Conservation (phyloP, 2,797 vertebrate genomes). For the Anguilla pacifica region DNA sequence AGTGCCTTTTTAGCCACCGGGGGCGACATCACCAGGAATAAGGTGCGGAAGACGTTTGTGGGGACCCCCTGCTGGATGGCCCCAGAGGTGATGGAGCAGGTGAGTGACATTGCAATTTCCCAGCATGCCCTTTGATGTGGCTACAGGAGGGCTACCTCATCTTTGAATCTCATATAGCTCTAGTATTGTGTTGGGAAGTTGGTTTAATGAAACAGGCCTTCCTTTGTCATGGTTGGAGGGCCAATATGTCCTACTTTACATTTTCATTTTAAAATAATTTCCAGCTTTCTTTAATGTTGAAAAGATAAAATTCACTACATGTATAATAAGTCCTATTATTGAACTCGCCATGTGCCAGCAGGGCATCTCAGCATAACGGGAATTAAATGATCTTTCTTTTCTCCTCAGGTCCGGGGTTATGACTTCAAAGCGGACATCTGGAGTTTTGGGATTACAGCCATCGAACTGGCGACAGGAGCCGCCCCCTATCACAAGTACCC, state of each 20-base stretch:
- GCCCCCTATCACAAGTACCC: conserved; percentile 96
- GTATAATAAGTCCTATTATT: not conserved
- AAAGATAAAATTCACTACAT: not conserved
- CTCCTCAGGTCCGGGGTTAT: conserved; percentile 84
- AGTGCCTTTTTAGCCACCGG: conserved; percentile 93
- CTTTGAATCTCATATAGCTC: not conserved
- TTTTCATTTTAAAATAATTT: not conserved
- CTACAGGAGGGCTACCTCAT: not conserved
- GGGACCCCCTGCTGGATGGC: conserved; percentile 98
- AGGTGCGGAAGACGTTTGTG: conserved; percentile 94
- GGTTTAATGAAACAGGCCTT: not conserved
- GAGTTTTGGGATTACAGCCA: conserved; percentile 97
- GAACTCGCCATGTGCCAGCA: not conserved
- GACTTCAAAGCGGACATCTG: conserved; percentile 97
- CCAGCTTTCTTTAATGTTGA: not conserved
- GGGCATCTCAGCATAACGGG: not conserved
- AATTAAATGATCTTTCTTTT: not conserved
- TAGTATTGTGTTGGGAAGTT: not conserved
- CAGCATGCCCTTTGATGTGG: not conserved
- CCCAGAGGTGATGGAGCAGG: conserved; percentile 97
- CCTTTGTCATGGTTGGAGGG: not conserved
- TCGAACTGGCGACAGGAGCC: conserved; percentile 90
- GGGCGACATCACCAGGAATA: conserved; percentile 94
- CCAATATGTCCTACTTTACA: not conserved
- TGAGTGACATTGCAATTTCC: conserved; percentile 45